Evolutionary conservation across 1,140 invertebrate genomes (phyloP), one percentile per base, ranked within the genome.

Genomic region (Yoshiicerus persimilis): DNA sequence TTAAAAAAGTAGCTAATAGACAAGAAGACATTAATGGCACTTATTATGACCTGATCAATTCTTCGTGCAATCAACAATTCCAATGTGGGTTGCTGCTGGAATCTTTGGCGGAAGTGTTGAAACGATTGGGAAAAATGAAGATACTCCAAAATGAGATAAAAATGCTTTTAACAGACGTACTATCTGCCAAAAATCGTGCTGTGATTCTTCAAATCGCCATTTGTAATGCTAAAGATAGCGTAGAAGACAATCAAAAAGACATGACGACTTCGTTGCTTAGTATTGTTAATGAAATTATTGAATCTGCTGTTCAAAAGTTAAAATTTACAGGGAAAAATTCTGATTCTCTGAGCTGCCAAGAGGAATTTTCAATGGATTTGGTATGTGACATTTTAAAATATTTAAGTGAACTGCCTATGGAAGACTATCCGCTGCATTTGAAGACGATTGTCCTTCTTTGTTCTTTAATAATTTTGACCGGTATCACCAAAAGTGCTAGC

Each of bases 291-390:
- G 16, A 27, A 30, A 30, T 70, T 11, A 11, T 70, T 9, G 25
- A 70, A 30, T 16, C 10, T 2, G 25, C 66, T 70, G 25, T 9
- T 16, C 16, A 27, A 0, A 30, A 30, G 16, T 4, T 30, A 16
- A 32, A 80, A 38, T 80, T 34, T 9, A 80, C 36, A 36, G 10
- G 34, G n/a, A 80, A 32, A 10, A 80, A 80, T 20, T 30, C 23
- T 27, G 23, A n/a, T 4, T 16, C 25, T 10, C 87, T 5, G 23
- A 25, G 8, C 32, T 16, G 20, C 4, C 56, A 84, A 13, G 38
- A n/a, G 0, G 86, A 88, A 34, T 89, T 75, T 56, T 86, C 88
- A 56, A 47, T 13, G n/a, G 86, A 89, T 13, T 30, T 87, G 23
- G 32, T 89, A 16, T 6, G 27, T 32, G n/a, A 36, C 4, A 64